These are phyloP conservation scores for Eupleurogrammus muticus DNA, from an alignment of 2,797 vertebrate species.

Conservation along the genomic window DNA sequence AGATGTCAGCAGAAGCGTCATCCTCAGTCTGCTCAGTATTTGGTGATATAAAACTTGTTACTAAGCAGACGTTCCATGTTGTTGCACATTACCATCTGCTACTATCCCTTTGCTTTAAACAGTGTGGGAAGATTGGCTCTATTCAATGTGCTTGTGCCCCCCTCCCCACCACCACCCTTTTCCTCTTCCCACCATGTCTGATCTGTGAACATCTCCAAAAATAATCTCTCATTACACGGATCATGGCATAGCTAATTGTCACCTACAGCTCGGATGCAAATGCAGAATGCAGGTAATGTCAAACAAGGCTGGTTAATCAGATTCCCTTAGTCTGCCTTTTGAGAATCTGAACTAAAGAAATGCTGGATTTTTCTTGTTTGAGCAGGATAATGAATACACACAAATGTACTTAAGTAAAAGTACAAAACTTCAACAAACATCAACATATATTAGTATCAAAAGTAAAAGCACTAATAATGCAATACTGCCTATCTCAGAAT, in stretches of 20 bases:
- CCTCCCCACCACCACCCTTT: constrained; percentile 1
- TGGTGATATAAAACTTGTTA: constrained; percentile 71
- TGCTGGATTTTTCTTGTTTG: neutral
- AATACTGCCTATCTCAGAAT: too few relatives aligned
- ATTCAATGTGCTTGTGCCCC: constrained; percentile 21
- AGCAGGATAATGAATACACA: neutral
- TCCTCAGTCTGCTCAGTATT: constrained; percentile 58
- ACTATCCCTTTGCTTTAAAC: constrained; percentile 67
- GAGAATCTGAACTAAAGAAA: constrained; percentile 21
- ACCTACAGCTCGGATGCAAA: constrained; percentile 51
- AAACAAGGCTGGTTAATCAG: neutral
- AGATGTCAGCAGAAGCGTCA: constrained; percentile 59
- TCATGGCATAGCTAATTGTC: constrained; percentile 62
- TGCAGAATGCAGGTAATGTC: constrained; percentile 29
- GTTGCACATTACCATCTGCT: constrained; percentile 78
- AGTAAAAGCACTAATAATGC: too few relatives aligned
- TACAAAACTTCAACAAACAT: too few relatives aligned
- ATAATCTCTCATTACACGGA: constrained; percentile 62
- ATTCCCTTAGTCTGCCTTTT: neutral
- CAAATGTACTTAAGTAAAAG: too few relatives aligned
- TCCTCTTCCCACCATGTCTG: constrained; percentile 44
- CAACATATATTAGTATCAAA: too few relatives aligned
- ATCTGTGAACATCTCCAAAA: constrained; percentile 63
- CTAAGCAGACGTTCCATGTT: constrained; percentile 70
- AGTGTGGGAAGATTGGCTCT: constrained; percentile 70